These are phyloP conservation scores for Xiphorhynchus erythropygius DNA, from an alignment of 2,797 vertebrate genomes.

Conservation along the genomic window DNA sequence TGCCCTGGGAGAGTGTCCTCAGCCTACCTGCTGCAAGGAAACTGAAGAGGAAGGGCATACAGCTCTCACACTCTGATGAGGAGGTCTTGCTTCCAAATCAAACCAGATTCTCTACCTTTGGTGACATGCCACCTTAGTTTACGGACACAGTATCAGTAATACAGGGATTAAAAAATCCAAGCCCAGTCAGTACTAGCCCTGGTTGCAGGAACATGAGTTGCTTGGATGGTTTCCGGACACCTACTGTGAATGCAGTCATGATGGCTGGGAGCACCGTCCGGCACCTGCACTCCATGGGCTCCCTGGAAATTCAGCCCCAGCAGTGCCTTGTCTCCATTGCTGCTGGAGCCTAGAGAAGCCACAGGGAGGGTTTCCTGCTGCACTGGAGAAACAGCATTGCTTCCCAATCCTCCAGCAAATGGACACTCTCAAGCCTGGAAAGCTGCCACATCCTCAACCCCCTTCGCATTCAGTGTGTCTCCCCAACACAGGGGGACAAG, in stretches of 20 bases:
- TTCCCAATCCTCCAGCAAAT: background rate
- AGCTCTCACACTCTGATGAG: background rate
- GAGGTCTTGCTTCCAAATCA: background rate
- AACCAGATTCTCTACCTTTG: background rate
- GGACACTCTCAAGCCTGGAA: background rate
- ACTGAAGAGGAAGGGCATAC: background rate
- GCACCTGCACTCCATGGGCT: background rate
- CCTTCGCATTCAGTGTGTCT: accelerated
- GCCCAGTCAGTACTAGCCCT: background rate
- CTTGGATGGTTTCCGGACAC: background rate
- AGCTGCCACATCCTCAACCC: background rate
- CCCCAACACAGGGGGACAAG: background rate
- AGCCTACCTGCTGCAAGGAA: background rate
- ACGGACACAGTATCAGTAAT: background rate
- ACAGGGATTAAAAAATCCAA: background rate
- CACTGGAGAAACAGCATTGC: background rate
- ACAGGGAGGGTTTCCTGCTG: background rate
- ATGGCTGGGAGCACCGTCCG: background rate
- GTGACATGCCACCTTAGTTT: background rate
- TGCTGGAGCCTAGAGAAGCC: background rate
- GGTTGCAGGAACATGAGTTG: background rate
- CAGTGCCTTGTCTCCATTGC: background rate
- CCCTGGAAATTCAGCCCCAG: background rate
- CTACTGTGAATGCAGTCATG: background rate
- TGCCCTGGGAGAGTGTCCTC: background rate